Conservation (phyloP, 2,113 vertebrate genomes). For the Panurus biarmicus region DNA sequence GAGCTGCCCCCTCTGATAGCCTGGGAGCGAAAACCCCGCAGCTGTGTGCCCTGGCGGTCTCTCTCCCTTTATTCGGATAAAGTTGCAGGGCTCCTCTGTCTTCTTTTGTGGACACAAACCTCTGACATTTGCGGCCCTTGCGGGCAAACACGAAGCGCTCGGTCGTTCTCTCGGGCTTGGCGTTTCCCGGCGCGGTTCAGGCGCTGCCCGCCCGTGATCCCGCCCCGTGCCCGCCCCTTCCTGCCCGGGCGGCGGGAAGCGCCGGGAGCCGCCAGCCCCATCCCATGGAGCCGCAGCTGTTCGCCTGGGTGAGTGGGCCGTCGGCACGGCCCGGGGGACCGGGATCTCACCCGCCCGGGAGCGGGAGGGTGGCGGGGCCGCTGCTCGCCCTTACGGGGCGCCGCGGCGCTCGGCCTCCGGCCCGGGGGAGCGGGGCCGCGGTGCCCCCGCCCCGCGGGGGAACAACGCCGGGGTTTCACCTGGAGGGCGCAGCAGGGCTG, state of each 20-base stretch:
- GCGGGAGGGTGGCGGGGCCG: background rate
- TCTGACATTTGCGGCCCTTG: rapidly evolving
- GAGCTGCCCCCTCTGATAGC: rapidly evolving
- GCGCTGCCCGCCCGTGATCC: rapidly evolving
- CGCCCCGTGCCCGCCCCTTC: background rate
- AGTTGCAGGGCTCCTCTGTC: no score
- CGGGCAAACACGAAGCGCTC: rapidly evolving
- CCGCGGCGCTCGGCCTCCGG: background rate
- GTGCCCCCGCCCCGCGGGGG: no score
- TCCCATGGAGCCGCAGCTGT: background rate
- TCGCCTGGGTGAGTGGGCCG: background rate
- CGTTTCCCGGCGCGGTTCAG: rapidly evolving
- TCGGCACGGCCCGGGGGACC: no score
- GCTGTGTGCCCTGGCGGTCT: rapidly evolving
- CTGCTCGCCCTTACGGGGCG: background rate
- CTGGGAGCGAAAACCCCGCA: rapidly evolving
- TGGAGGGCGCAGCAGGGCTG: rapidly evolving
- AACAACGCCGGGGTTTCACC: background rate
- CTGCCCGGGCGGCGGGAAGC: background rate
- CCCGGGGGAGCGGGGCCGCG: background rate
- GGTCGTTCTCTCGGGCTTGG: rapidly evolving
- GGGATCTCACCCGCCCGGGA: background rate
- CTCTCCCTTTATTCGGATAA: no score
- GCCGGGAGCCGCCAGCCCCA: rapidly evolving
- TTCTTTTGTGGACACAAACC: background rate